Percentiles rank a stretch among this genome's conserved stretches.
Evolutionary conservation across 2,797 vertebrate species (phyloP).

Genomic region (Cygnus olor): DNA sequence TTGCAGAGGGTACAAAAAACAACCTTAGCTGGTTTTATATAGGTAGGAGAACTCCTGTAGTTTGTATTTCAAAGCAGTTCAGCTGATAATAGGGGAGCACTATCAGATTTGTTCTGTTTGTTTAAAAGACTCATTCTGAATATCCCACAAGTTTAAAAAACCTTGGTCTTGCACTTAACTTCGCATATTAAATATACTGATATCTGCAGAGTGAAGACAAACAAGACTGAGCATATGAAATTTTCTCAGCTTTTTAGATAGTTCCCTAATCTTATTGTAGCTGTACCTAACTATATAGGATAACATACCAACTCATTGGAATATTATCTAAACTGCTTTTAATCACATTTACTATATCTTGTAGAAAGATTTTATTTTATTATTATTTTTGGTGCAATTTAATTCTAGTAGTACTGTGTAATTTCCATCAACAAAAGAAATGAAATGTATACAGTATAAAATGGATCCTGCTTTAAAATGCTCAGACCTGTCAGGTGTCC

Average conservation of each 20-base stretch:
- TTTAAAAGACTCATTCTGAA: neutral
- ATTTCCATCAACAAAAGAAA: slow-evolving; percentile 64
- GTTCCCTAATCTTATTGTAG: neutral
- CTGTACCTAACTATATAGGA: neutral
- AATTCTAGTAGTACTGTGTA: slow-evolving; percentile 28
- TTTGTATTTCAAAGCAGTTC: slow-evolving; percentile 13
- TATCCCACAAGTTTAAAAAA: neutral
- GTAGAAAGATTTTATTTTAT: neutral
- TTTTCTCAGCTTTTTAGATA: neutral
- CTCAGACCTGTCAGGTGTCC: slow-evolving; percentile 30
- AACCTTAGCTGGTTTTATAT: neutral
- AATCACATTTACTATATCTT: neutral
- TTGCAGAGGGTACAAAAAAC: neutral
- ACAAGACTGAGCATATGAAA: neutral
- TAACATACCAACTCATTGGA: neutral
- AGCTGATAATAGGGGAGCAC: neutral
- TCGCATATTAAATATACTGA: neutral
- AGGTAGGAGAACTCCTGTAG: neutral
- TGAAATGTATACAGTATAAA: slow-evolving; percentile 44
- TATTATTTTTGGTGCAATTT: neutral
- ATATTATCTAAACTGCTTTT: slow-evolving; percentile 18
- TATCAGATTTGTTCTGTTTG: neutral
- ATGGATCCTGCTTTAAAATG: slow-evolving; percentile 48
- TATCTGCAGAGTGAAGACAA: neutral
- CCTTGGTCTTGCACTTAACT: neutral